Percentiles rank a stretch among this genome's conserved stretches.
These are phyloP conservation scores for Tolmerus cingulatus DNA, from an alignment of 2,888 invertebrate species.

Conservation along the genomic window DNA sequence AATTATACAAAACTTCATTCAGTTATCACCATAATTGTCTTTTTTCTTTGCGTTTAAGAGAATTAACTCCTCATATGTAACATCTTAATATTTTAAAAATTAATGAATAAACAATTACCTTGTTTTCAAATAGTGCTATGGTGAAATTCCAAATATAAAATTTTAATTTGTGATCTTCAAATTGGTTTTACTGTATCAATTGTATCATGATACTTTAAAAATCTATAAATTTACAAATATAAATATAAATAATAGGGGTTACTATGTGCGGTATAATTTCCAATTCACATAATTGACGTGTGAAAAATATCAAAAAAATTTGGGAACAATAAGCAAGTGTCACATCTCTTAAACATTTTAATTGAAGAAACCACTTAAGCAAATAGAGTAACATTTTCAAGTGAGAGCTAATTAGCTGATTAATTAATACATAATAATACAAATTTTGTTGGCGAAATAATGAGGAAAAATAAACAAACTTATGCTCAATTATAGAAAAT, in stretches of 20 bases:
- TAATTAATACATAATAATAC: background rate
- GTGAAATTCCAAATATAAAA: too few relatives aligned
- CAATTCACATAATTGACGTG: background rate
- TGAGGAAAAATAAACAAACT: background rate
- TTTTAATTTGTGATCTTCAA: too few relatives aligned
- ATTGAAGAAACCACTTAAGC: background rate
- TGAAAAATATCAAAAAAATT: background rate
- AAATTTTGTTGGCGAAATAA: background rate
- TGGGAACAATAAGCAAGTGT: background rate
- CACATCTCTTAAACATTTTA: background rate
- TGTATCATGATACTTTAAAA: too few relatives aligned
- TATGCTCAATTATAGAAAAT: too few relatives aligned
- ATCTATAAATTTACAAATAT: too few relatives aligned
- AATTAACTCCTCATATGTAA: background rate
- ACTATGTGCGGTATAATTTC: too few relatives aligned
- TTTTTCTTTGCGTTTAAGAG: background rate
- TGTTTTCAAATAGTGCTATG: too few relatives aligned
- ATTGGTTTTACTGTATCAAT: too few relatives aligned
- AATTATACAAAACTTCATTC: too few relatives aligned
- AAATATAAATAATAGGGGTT: too few relatives aligned
- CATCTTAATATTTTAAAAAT: background rate
- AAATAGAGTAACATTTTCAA: background rate
- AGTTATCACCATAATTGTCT: too few relatives aligned
- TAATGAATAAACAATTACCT: too few relatives aligned
- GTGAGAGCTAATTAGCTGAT: background rate